phyloP scores from a whole-genome alignment of 2,113 vertebrate genomes.

The Notarius quadriscutis region DNA sequence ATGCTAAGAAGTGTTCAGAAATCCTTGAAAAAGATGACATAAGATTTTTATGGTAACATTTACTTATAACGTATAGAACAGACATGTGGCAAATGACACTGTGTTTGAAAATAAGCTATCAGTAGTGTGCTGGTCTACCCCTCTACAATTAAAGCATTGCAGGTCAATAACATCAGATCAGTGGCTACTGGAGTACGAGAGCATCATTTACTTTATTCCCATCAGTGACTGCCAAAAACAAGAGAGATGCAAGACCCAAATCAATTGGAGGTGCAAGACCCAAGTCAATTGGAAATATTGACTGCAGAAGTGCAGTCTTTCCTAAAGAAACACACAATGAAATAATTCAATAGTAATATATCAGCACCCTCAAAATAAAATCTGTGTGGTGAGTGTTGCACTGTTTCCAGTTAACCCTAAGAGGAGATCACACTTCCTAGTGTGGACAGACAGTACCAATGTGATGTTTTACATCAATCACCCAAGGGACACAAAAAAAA shows the following conservation, averaged over 20 bases:
- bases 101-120: not conserved
- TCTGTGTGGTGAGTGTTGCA: not conserved
- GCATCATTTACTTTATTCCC: not conserved
- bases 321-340: not conserved
- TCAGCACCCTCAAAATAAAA: not conserved
- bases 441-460: not conserved
- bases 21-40: not conserved
- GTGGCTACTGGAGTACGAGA: not conserved
- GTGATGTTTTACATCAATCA: too few relatives aligned
- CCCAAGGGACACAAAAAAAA: too few relatives aligned
- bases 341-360: not conserved
- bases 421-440: not conserved
- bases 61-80: not conserved
- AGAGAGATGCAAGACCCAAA: not conserved
- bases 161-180: not conserved
- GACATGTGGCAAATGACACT: not conserved
- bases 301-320: not conserved
- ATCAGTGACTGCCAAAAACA: not conserved
- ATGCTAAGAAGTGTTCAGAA: not conserved
- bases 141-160: not conserved
- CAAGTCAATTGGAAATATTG: not conserved
- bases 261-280: not conserved
- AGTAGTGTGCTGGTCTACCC: not conserved
- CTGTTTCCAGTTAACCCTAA: not conserved
- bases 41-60: not conserved